phyloP scores from a whole-genome alignment of 2,888 invertebrate genomes.

The Zygothrica quintamaculata region DNA sequence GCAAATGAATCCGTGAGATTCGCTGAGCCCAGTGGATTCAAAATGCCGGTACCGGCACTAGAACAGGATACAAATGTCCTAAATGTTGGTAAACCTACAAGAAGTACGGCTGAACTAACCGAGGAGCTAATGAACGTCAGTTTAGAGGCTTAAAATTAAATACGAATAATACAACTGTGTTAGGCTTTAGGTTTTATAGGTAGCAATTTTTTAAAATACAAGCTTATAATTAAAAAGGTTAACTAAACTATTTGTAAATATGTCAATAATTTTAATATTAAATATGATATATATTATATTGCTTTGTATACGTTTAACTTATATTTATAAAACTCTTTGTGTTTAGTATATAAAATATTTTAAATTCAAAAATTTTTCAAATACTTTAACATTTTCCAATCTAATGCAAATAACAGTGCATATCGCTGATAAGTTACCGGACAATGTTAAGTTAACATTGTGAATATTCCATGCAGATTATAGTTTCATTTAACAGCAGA shows the following conservation, averaged over 20 bases:
- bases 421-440: neutral
- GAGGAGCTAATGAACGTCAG: slow-evolving; percentile 87
- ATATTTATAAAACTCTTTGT: no score
- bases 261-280: no score
- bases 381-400: neutral
- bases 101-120: slow-evolving; percentile 86
- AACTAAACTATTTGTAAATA: neutral
- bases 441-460: slow-evolving; percentile 6
- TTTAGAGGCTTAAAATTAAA: slow-evolving; percentile 72
- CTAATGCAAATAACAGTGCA: neutral
- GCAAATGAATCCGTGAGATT: slow-evolving; percentile 33
- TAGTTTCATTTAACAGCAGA: no score
- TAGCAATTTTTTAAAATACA: neutral
- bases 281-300: no score
- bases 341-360: no score
- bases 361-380: no score
- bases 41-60: slow-evolving; percentile 55
- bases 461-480: no score
- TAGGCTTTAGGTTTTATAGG: neutral
- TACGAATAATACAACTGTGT: neutral
- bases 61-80: slow-evolving; percentile 43
- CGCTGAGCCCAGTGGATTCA: slow-evolving; percentile 53
- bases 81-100: slow-evolving; percentile 59
- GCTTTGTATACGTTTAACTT: no score
- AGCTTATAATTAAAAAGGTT: neutral